A percentile compares a stretch with the other conserved stretches of the same genome.
These are phyloP conservation scores for Drosophila formosana DNA, from an alignment of 2,888 invertebrate species.

Conservation along the genomic window DNA sequence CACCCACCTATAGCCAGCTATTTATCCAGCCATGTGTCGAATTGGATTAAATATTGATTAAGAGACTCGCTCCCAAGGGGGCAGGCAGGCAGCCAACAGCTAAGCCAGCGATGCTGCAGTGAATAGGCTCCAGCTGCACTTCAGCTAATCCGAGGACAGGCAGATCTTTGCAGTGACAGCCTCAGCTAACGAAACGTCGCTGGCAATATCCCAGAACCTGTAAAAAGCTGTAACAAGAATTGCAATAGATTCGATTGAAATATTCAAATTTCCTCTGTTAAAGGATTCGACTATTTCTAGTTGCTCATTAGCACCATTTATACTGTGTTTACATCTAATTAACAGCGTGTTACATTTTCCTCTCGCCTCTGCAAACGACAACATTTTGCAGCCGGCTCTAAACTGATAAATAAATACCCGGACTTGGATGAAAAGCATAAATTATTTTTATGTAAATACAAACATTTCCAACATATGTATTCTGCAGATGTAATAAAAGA, in stretches of 20 bases:
- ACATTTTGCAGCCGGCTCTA: neutral
- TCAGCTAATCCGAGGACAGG: neutral
- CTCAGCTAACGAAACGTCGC: constrained; percentile 9
- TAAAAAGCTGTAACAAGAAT: neutral
- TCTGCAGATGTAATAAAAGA: constrained; percentile 18
- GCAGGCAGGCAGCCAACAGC: constrained; percentile 1
- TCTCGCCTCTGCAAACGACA: neutral
- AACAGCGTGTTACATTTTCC: constrained; percentile 1
- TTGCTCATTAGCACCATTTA: neutral
- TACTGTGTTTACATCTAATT: constrained; percentile 5
- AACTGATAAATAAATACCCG: neutral
- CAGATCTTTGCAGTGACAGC: constrained; percentile 4
- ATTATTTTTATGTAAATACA: neutral
- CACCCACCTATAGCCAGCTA: constrained; percentile 55
- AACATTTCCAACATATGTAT: neutral
- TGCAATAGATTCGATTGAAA: neutral
- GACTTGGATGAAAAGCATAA: neutral
- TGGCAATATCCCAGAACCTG: constrained; percentile 3
- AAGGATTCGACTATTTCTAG: neutral
- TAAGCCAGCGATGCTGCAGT: no score
- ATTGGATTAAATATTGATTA: constrained; percentile 71
- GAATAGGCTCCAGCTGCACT: neutral
- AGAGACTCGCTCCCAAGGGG: constrained; percentile 3
- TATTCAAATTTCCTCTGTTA: neutral
- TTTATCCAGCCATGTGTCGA: constrained; percentile 61